Conservation (phyloP, 2,113 vertebrate genomes). For the Calyptomena viridis region DNA sequence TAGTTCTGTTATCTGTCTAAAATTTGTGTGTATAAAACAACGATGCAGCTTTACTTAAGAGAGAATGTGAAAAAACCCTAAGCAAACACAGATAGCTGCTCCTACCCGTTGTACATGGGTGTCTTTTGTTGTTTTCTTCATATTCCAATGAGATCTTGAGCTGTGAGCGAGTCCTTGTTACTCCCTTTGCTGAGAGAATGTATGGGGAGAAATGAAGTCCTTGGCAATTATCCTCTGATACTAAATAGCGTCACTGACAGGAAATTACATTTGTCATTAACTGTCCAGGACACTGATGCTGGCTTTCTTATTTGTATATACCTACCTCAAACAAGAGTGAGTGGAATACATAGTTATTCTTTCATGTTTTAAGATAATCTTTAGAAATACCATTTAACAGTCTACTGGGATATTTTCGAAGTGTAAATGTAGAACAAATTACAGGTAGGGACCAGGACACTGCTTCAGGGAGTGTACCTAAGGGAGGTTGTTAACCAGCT, state of each 20-base stretch:
- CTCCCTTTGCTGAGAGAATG: neutral
- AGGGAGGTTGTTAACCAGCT: neutral
- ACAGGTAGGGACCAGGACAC: neutral
- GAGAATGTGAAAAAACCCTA: neutral
- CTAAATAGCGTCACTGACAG: neutral
- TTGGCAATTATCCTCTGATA: neutral
- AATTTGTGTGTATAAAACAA: neutral
- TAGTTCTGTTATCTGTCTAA: neutral
- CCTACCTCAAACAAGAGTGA: neutral
- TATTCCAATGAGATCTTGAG: neutral
- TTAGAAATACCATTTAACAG: neutral
- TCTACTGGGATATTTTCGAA: neutral
- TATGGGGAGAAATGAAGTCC: neutral
- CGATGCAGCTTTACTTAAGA: rapidly evolving
- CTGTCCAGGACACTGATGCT: neutral
- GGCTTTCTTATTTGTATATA: neutral
- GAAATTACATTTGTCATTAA: neutral
- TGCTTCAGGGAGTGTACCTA: neutral
- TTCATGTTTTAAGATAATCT: neutral
- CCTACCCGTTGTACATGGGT: neutral
- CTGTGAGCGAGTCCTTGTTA: neutral
- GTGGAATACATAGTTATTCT: neutral
- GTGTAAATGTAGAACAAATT: neutral
- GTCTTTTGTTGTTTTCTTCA: neutral
- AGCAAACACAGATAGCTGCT: neutral